Evolutionary conservation across 2,888 invertebrate genomes (phyloP), one percentile per base, ranked within the genome.

Genomic region (Perithous albicinctus): DNA sequence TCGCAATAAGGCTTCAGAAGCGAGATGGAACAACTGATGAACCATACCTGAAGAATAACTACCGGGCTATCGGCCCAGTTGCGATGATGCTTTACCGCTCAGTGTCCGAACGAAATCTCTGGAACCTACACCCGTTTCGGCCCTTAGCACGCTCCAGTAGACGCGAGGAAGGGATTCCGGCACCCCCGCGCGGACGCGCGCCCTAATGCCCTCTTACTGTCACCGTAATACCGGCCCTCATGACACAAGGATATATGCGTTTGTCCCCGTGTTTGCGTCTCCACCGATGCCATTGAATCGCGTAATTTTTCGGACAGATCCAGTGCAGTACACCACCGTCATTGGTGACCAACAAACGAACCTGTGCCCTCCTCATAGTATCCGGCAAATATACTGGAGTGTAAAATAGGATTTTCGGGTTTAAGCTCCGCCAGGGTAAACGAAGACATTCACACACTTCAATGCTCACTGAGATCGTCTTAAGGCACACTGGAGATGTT

Each of bases 181-280:
- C 83, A 73, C 72, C 66, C 70, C 41, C 80, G 69, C 75, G 32
- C 61, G 46, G 67, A 51, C 79, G 67, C 80, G 84, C 80, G 80
- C 84, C 84, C 87, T 90, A 90, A 90, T 90, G 80, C 90, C 79
- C 85, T 86, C 88, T 90, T 89, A 89, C 87, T 86, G 88, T 87
- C 89, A 88, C 78, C 80, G 85, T 88, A 88, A 88, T 88, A 77
- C 88, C 83, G 54, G 80, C 61, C 85, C n/a, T 88, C 87, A 86
- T 87, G 85, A 85, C 86, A 78, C 84, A 80, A 80, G 75, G 64
- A 83, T 86, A 83, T n/a, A n/a, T n/a, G n/a, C n/a, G n/a, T n/a
- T n/a, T n/a, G n/a, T n/a, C n/a, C n/a, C n/a, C n/a, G n/a, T n/a
- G n/a, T n/a, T n/a, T n/a, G n/a, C n/a, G n/a, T n/a, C 84, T 83